These are phyloP conservation scores for Caiman crocodilus DNA, from an alignment of 2,797 vertebrate genomes.

Conservation along the genomic window DNA sequence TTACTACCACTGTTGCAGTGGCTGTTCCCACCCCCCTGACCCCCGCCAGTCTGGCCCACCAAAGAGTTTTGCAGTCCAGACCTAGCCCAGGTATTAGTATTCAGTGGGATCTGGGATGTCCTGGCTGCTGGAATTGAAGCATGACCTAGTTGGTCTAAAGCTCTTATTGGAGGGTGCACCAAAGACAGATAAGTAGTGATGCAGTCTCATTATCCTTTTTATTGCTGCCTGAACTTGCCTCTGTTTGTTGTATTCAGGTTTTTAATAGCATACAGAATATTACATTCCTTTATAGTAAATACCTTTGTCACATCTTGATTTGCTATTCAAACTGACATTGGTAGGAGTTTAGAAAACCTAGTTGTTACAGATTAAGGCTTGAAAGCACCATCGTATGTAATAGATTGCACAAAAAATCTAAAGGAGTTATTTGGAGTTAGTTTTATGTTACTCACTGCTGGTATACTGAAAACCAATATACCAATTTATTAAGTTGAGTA, in stretches of 20 bases:
- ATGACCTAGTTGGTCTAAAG: neutral
- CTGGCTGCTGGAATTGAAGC: neutral
- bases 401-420: neutral
- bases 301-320: neutral
- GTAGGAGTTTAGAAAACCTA: neutral
- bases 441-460: neutral
- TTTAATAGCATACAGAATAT: no score
- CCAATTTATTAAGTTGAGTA: constrained; percentile 5
- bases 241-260: neutral
- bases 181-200: no score
- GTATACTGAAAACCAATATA: neutral
- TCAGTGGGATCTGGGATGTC: neutral
- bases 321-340: neutral
- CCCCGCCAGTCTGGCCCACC: no score
- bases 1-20: no score
- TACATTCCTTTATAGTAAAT: neutral
- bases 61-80: no score
- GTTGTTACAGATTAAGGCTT: neutral
- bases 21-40: no score
- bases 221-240: no score
- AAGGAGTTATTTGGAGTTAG: neutral
- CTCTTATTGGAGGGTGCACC: neutral
- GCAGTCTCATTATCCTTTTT: no score
- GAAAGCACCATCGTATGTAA: neutral
- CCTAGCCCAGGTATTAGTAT: neutral